Base-by-base conservation (phyloP, 2,113 vertebrate genomes). In the Tylochromis polylepis region DNA sequence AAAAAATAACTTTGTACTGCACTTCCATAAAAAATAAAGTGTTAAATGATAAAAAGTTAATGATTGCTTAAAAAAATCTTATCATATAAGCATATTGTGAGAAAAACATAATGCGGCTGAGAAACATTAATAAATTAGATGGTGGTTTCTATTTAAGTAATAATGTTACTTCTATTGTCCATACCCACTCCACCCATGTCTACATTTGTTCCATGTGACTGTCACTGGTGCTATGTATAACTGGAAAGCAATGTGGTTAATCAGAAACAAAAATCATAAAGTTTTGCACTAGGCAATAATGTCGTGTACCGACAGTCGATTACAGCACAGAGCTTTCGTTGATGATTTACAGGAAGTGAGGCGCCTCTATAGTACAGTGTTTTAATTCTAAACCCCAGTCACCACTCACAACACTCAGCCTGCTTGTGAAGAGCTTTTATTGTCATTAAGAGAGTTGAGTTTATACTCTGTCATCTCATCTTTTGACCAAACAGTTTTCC, bases 21-120 rank as follows among this genome's bases (percentile, higher is more conserved):
- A n/a, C 10, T 6, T 59, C 18, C 53, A 79, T 36, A 27, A 79
- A 51, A 29, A 29, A 29, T 29, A 29, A 29, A 58, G 57, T 58
- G 0, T 60, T 60, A 31, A 60, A 24, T 67, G 46, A 46, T 72
- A 5, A 22, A 27, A 72, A 2, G 22, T 62, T 0, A 12, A 31
- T 31, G 3, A 77, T 0, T 8, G 6, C 16, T 53, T 51, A 53
- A 43, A 41, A 67, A 20, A 0, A 0, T 41, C 10, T 0, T n/a
- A 8, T 62, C 3, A 62, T 36, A 0, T 4, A 65, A 24, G 3
- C 22, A 46, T 46, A 27, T 72, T 72, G 38, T 72, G 65, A 70
- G 14, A 70, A 70, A 43, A 43, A 43, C 12, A 0, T 5, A 67
- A 24, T 41, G n/a, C 2, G 5, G 14, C 38, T 72, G 22, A 72